A percentile compares a stretch with the other conserved stretches of the same genome.
phyloP scores from a whole-genome alignment of 2,797 vertebrate genomes.

The Microhierax caerulescens region DNA sequence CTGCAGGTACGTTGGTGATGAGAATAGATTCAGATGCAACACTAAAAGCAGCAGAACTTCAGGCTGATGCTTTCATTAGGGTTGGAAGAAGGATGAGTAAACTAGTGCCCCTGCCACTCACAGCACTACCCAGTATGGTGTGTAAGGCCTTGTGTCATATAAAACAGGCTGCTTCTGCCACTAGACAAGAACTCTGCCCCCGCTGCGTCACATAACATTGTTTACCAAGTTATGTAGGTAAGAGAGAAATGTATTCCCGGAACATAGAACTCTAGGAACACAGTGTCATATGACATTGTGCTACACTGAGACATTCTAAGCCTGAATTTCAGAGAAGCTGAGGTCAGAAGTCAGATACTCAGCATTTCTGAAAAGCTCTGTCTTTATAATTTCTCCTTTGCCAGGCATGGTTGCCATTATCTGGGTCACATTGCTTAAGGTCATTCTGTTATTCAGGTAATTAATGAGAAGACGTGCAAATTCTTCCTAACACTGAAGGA shows the following conservation, averaged over 20 bases:
- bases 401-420: not conserved
- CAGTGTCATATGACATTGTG: not conserved
- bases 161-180: not conserved
- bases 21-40: not conserved
- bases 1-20: fast-evolving
- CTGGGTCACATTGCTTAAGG: not conserved
- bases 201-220: not conserved
- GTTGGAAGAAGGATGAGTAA: not conserved
- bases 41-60: not conserved
- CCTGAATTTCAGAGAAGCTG: not conserved
- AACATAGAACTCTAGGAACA: not conserved
- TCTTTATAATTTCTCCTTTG: not conserved
- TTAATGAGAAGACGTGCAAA: not conserved
- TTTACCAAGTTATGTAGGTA: not conserved
- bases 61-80: not conserved
- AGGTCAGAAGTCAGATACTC: not conserved
- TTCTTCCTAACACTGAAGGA: not conserved
- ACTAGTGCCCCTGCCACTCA: not conserved
- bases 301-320: not conserved
- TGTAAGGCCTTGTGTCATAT: not conserved
- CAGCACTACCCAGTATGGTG: not conserved
- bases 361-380: not conserved
- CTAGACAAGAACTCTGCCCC: not conserved
- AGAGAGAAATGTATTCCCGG: not conserved
- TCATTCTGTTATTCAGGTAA: not conserved